Base-by-base conservation (phyloP, 2,888 invertebrate genomes). In the Achlya flavicornis region DNA sequence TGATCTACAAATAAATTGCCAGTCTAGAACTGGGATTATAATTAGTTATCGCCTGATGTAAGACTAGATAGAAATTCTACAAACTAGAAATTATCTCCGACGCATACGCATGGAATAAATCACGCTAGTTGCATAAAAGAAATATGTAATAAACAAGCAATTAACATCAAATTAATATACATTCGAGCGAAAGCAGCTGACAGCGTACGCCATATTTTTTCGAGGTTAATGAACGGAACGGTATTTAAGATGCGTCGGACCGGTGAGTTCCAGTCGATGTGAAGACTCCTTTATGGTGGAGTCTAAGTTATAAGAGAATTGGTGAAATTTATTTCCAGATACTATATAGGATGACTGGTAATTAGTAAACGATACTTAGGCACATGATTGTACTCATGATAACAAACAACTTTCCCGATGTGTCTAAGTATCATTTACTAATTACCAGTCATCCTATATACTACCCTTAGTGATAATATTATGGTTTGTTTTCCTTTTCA, bases 171-270 rank as follows among this genome's bases (percentile, higher is more conserved):
- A 78, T 81, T 80, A 83, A 80, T 70, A 67, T 75, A 72, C 46
- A 46, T 46, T 46, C n/a, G n/a, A 46, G 46, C 46, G 76, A 73
- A 80, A 83, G 46, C 46, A 46, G 46, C 46, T 46, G 81, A 75
- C 74, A 78, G 79, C 70, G 68, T 69, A 63, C 59, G 60, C 62
- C 38, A 66, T 63, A 64, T 66, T 68, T 62, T 72, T 75, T 73
- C 64, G 70, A 74, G 80, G 81, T 82, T 76, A 81, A 83, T 74
- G 84, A 82, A 80, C 82, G 80, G 79, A 75, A 74, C 71, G 71
- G 69, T 66, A 63, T 67, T 66, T 33, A 46, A 46, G n/a, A 46
- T 33, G 59, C n/a, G 38, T 38, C 35, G 59, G 59, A 46, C n/a
- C 46, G n/a, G 6, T n/a, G 46, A n/a, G 46, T 46, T 4, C 46